A percentile compares a stretch with the other conserved stretches of the same genome.
Conservation (phyloP, 2,888 invertebrate species). For the Callyntrura sp. region DNA sequence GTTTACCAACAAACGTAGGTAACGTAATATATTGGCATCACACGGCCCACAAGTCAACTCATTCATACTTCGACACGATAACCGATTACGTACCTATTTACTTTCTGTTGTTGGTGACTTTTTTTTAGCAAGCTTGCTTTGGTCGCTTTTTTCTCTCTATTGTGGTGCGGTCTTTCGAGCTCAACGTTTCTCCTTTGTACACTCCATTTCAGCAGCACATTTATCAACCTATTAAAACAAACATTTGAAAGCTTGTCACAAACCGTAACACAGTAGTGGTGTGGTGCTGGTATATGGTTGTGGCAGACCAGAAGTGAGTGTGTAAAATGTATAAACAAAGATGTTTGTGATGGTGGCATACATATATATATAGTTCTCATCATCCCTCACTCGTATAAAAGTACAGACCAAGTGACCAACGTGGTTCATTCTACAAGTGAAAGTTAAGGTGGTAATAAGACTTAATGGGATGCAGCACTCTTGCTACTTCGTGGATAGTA, state of each 20-base stretch:
- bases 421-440: constrained; percentile 52
- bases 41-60: neutral
- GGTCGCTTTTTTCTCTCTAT: neutral
- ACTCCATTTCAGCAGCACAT: neutral
- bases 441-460: constrained; percentile 28
- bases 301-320: neutral
- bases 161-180: neutral
- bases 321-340: neutral
- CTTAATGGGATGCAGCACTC: neutral
- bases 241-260: constrained; percentile 3
- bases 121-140: constrained; percentile 12
- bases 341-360: neutral
- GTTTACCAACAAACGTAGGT: constrained; percentile 22
- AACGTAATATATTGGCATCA: neutral
- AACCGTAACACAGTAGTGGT: neutral
- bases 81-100: constrained; percentile 18
- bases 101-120: constrained; percentile 19
- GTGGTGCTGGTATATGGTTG: neutral
- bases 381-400: neutral
- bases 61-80: constrained; percentile 31
- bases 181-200: constrained; percentile 7
- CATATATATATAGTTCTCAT: neutral
- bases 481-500: neutral
- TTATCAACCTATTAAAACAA: constrained; percentile 1
- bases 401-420: neutral